phyloP scores from a whole-genome alignment of 2,113 vertebrate genomes.

The Tragelaphus strepsiceros region DNA sequence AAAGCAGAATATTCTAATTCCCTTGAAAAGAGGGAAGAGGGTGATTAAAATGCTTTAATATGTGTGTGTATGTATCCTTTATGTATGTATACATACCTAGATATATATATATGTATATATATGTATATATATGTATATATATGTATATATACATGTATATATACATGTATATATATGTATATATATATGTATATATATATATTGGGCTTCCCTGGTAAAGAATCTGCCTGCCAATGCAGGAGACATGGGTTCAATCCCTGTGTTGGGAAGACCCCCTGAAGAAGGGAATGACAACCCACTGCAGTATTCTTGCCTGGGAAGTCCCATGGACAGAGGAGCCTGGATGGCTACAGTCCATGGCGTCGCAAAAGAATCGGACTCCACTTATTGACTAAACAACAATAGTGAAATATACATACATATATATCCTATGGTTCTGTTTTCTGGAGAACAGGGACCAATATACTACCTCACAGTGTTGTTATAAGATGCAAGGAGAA shows the following conservation, averaged over 20 bases:
- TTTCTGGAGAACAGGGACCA: neutral
- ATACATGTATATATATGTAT: too few species aligned
- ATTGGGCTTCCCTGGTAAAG: neutral
- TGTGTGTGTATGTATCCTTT: neutral
- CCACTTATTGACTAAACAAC: neutral
- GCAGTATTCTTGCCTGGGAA: neutral
- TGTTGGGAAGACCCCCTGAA: neutral
- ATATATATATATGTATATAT: too few species aligned
- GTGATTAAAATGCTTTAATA: neutral
- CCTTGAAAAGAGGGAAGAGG: neutral
- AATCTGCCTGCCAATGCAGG: neutral
- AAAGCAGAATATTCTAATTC: neutral
- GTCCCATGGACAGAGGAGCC: neutral
- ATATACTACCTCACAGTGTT: neutral
- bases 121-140: too few species aligned
- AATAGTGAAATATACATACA: neutral
- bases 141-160: too few species aligned
- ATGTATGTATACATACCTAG: neutral
- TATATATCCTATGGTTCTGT: neutral
- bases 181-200: neutral
- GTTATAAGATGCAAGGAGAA: neutral
- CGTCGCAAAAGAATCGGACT: neutral
- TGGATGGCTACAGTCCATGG: neutral
- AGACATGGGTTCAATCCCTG: neutral
- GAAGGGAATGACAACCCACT: neutral